Conservation (phyloP, 2,797 vertebrate genomes). For the Taenioides sp. region DNA sequence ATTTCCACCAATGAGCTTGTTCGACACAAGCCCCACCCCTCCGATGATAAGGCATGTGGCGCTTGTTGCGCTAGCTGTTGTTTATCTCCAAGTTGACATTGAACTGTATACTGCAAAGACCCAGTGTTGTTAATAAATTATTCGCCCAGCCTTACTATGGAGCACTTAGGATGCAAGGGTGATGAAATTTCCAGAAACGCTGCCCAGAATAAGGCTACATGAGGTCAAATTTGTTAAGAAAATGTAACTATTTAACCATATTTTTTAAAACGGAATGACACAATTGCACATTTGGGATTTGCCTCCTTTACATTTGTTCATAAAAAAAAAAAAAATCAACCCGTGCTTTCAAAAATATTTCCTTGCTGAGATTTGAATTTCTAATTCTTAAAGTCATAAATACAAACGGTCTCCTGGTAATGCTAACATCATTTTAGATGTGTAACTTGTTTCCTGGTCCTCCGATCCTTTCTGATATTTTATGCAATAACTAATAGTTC, state of each 20-base stretch:
- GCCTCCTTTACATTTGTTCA: not conserved
- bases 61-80: constrained; percentile 20
- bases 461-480: too few species aligned
- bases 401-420: not conserved
- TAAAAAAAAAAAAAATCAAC: not conserved
- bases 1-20: constrained; percentile 36
- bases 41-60: constrained; percentile 13
- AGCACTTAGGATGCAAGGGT: constrained; percentile 36
- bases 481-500: not conserved
- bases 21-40: constrained; percentile 14
- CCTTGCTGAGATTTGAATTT: not conserved
- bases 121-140: constrained; percentile 46
- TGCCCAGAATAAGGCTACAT: constrained; percentile 10
- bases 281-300: not conserved
- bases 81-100: constrained; percentile 42
- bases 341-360: not conserved
- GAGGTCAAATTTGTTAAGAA: constrained; percentile 38
- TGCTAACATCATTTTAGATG: not conserved
- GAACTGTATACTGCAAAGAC: constrained; percentile 22
- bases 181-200: constrained; percentile 60
- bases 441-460: too few species aligned
- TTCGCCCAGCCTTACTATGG: constrained; percentile 21
- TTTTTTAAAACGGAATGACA: not conserved
- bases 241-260: not conserved
- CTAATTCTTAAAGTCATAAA: not conserved